Conservation (phyloP, 1,140 invertebrate species). For the Chlorops oryzae region DNA sequence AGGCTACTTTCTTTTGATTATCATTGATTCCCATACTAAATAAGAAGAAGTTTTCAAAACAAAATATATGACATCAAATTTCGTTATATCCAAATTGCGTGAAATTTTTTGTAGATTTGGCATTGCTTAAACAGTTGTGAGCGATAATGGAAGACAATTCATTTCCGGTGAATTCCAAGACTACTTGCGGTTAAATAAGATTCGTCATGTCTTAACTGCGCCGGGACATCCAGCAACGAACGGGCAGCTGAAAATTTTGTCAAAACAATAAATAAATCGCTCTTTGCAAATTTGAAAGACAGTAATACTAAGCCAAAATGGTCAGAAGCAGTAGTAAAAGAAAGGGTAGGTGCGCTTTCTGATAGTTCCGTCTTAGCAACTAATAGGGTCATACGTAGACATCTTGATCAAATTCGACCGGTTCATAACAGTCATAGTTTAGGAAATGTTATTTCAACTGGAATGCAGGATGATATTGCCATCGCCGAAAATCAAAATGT, state of each 20-base stretch:
- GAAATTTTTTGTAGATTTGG: conserved; percentile 6
- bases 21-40: conserved; percentile 5
- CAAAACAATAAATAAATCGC: neutral
- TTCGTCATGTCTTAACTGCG: no score
- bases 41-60: conserved; percentile 8
- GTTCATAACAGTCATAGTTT: no score
- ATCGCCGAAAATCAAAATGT: no score
- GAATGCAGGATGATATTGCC: no score
- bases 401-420: conserved; percentile 2
- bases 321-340: neutral
- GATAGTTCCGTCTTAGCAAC: neutral
- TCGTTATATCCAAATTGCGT: conserved; percentile 13
- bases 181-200: no score
- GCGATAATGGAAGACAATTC: conserved; percentile 9
- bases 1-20: neutral
- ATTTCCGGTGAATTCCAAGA: neutral
- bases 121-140: neutral
- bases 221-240: no score
- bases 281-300: neutral
- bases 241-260: conserved; percentile 3
- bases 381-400: neutral
- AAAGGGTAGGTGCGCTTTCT: neutral
- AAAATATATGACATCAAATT: conserved; percentile 1
- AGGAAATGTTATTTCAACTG: no score
- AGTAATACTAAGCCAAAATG: neutral